phyloP scores from a whole-genome alignment of 2,113 vertebrate genomes.

The Anhinga anhinga region DNA sequence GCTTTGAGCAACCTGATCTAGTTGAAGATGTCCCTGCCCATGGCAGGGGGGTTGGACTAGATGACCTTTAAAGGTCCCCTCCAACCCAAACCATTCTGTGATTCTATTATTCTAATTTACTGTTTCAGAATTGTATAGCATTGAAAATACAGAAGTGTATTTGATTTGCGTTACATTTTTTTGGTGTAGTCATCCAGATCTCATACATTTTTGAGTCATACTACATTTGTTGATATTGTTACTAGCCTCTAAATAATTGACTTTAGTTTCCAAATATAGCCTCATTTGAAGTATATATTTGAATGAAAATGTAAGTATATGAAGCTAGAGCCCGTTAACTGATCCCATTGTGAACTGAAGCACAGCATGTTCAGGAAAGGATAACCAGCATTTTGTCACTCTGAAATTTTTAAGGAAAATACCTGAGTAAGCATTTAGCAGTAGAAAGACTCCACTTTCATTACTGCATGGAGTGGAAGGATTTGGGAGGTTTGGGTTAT shows the following conservation, averaged over 20 bases:
- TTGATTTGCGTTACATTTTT: neutral
- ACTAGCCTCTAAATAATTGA: neutral
- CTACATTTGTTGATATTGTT: neutral
- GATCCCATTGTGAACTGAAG: neutral
- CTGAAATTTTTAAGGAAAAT: neutral
- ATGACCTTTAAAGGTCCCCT: neutral
- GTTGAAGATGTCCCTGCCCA: neutral
- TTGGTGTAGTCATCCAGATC: neutral
- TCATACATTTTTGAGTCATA: neutral
- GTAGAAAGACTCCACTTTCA: neutral
- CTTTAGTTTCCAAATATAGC: neutral
- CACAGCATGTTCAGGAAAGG: neutral
- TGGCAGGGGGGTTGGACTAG: neutral
- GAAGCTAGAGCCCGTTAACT: neutral
- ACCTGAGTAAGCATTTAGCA: neutral
- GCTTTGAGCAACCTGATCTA: neutral
- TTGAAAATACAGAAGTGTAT: neutral
- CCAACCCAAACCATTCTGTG: neutral
- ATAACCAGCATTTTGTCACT: neutral
- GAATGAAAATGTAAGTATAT: neutral
- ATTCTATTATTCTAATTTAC: neutral
- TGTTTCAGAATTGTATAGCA: neutral
- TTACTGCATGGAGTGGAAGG: neutral
- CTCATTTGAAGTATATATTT: neutral
- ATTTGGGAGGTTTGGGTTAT: neutral